Base-by-base conservation (phyloP, 2,113 vertebrate species). In the Mugil cephalus region DNA sequence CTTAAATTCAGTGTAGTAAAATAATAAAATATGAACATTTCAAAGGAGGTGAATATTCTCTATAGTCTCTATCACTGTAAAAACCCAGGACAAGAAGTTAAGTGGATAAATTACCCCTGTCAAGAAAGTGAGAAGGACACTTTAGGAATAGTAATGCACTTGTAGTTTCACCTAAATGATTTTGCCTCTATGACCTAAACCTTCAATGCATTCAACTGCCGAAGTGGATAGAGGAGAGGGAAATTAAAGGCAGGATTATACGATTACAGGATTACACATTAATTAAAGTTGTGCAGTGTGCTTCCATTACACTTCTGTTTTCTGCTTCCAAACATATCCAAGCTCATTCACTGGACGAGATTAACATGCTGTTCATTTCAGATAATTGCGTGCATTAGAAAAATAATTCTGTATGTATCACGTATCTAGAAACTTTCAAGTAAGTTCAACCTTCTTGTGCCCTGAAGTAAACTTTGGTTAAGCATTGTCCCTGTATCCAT, bases 181-280 rank as follows among this genome's bases (percentile, higher is more conserved):
- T 75, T 45, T 19, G 38, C 51, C 59, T 54, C 46, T 7, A 15
- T 4, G 2, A 53, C 61, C 21, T 36, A 21, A 69, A 36, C 35
- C 7, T 65, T 40, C 58, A 67, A 70, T 74, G 19, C 40, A 52
- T 72, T 79, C 60, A 40, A n/a, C 30, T 59, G 38, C 64, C 15
- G 53, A 19, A 18, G 14, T 60, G 15, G 38, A 62, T 40, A 52
- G 50, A 36, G 69, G 14, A 71, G n/a, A 43, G 58, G 50, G 35
- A 71, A 80, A 82, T 79, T 56, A 84, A 82, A 77, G 30, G 24
- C 63, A 46, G 62, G 79, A 77, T 88, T 77, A 83, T 39, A 12
- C 8, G 73, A 77, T 80, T 80, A 80, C 61, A 62, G 73, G 82
- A 82, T 87, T n/a, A n/a, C n/a, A n/a, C n/a, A n/a, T n/a, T 77